Conservation (phyloP, 1,140 invertebrate genomes). For the Apis laboriosa region DNA sequence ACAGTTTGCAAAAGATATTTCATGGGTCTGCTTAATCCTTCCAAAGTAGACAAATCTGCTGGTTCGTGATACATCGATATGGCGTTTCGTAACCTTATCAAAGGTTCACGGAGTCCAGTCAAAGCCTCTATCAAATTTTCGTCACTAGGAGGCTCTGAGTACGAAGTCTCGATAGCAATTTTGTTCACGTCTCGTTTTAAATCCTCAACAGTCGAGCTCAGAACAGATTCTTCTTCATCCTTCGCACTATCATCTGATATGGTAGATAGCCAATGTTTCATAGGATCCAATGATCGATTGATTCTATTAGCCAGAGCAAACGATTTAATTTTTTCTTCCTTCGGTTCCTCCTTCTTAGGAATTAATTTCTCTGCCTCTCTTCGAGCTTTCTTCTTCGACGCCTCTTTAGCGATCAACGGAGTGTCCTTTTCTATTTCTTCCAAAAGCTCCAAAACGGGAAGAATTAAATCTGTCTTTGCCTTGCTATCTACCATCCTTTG, state of each 20-base stretch:
- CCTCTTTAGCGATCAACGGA: conserved; percentile 59
- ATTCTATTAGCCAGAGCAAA: conserved; percentile 35
- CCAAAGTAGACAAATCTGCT: conserved; percentile 53
- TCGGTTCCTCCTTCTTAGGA: conserved; percentile 25
- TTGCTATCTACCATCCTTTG: conserved; percentile 50
- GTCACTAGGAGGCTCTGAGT: conserved; percentile 66
- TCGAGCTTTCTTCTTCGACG: conserved; percentile 54
- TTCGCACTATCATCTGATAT: conserved; percentile 49
- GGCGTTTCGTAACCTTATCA: conserved; percentile 55
- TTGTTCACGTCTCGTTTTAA: conserved; percentile 59
- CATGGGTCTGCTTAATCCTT: conserved; percentile 61
- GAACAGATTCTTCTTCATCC: conserved; percentile 46
- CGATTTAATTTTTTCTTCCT: background rate
- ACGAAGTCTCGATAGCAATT: conserved; percentile 65
- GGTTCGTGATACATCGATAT: conserved; percentile 59
- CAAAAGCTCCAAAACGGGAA: conserved; percentile 65
- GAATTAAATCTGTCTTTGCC: conserved; percentile 38
- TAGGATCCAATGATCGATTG: conserved; percentile 56
- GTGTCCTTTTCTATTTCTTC: conserved; percentile 72
- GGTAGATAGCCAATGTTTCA: conserved; percentile 63
- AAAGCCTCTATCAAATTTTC: conserved; percentile 63
- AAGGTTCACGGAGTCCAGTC: conserved; percentile 61
- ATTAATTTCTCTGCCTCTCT: conserved; percentile 17
- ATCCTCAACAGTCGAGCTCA: conserved; percentile 56
- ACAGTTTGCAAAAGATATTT: conserved; percentile 59